These are phyloP conservation scores for Acleris holmiana DNA, from an alignment of 2,888 invertebrate genomes.

Conservation along the genomic window DNA sequence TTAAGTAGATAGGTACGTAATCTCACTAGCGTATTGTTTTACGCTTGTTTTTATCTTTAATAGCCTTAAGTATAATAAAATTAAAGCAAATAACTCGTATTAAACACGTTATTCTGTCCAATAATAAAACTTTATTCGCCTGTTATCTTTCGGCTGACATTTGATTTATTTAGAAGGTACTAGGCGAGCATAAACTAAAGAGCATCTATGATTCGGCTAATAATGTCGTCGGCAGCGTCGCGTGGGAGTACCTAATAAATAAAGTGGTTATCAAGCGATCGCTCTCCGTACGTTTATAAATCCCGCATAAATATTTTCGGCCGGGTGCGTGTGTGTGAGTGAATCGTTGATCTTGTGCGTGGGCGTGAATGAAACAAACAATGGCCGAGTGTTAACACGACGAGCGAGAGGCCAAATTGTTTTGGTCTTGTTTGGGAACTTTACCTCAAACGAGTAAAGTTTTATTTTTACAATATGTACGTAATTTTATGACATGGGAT, in stretches of 20 bases:
- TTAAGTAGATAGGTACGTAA: neutral
- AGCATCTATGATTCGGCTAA: slow-evolving; percentile 58
- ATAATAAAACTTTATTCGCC: slow-evolving; percentile 43
- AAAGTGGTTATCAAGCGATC: slow-evolving; percentile 50
- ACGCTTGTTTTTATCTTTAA: neutral
- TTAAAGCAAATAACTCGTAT: neutral
- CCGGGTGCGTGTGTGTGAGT: slow-evolving; percentile 13
- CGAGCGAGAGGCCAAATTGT: slow-evolving; percentile 21
- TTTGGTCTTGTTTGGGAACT: slow-evolving; percentile 28
- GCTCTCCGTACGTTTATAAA: slow-evolving; percentile 42
- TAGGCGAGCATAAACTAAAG: slow-evolving; percentile 64
- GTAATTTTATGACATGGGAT: neutral
- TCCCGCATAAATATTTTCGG: slow-evolving; percentile 31
- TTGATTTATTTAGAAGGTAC: slow-evolving; percentile 59
- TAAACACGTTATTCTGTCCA: neutral
- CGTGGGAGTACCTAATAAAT: slow-evolving; percentile 58
- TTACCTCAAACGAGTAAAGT: slow-evolving; percentile 2
- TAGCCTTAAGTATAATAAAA: neutral
- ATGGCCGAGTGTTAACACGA: slow-evolving; percentile 30
- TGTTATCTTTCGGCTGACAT: slow-evolving; percentile 53
- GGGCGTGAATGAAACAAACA: slow-evolving; percentile 36
- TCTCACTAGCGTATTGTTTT: neutral
- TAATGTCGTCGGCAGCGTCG: slow-evolving; percentile 59
- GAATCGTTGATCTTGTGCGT: slow-evolving; percentile 28
- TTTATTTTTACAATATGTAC: slow-evolving; percentile 15